Base-by-base conservation (phyloP, 2,797 vertebrate species). In the Rhinoraja longicauda region DNA sequence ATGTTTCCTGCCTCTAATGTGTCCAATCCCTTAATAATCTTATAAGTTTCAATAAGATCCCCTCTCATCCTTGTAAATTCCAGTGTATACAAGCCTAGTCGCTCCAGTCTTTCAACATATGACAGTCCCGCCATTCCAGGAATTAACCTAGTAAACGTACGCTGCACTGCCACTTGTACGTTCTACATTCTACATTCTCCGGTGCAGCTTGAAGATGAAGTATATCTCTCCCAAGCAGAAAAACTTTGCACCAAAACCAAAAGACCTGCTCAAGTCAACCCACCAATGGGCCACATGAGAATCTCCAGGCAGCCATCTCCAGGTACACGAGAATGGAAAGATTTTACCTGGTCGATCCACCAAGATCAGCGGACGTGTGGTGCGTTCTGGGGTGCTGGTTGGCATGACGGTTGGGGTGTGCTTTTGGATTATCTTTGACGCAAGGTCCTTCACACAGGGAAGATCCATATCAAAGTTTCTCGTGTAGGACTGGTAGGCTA, bases 401-500 rank as follows among this genome's bases (percentile, higher is more conserved):
- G 88, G 45, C 10, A 36, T 73, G 67, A 29, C 29, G 36, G 70
- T 75, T 26, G 90, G 92, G 90, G 90, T 45, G 26, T 92, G 39
- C 36, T 53, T 29, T 73, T 92, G 90, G 24, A 2, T 53, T 73
- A 92, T 29, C 90, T 92, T 92, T 92, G 70, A 36, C 17, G 26
- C 45, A 26, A 92, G 90, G 21, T 92, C 67, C 36, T 92, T 53
- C 90, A 57, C 70, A 53, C 90, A 92, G 53, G 90, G 70, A 53
- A 73, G 67, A 73, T 92, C 90, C 64, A 73, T 26, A 53, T 73
- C 70, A 92, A 29, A 72, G 4, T 15, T 53, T 29, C 90, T 73
- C 45, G 12, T 15, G 70, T 29, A 92, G 36, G 67, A 29, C 29
- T 92, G 90, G 90, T 72, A 92, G 36, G 36, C 57, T 75, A 92